Percentiles rank a stretch among this genome's conserved stretches.
Evolutionary conservation across 2,888 invertebrate species (phyloP).

Genomic region (Nudaria mundana): DNA sequence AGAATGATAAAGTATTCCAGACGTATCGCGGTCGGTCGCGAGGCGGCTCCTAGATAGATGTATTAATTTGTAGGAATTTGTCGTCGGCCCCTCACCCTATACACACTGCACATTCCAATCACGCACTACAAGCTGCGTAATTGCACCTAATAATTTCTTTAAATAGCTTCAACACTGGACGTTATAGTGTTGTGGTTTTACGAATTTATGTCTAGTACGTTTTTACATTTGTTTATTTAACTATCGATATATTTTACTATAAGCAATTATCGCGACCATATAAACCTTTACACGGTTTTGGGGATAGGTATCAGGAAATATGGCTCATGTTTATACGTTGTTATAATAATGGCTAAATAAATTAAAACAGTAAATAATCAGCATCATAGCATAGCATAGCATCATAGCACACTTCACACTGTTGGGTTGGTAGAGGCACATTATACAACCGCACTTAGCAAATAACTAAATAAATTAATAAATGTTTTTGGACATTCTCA

Average conservation of each 20-base stretch:
- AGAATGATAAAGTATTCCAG: conserved; percentile 70
- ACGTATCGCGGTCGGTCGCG: conserved; percentile 67
- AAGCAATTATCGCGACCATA: too few relatives aligned
- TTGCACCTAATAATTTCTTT: conserved; percentile 80
- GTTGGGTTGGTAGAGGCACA: too few relatives aligned
- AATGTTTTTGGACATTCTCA: too few relatives aligned
- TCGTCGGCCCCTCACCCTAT: conserved; percentile 68
- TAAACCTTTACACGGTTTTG: too few relatives aligned
- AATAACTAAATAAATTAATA: too few relatives aligned
- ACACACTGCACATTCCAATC: conserved; percentile 70
- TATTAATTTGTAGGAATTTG: conserved; percentile 82
- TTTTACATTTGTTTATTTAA: neutral
- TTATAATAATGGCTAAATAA: too few relatives aligned
- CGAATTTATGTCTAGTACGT: neutral
- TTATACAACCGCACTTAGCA: too few relatives aligned
- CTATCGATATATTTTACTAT: neutral
- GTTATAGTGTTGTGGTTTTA: conserved; percentile 12
- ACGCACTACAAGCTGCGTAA: conserved; percentile 79
- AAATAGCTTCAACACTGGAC: conserved; percentile 57
- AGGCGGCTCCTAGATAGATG: conserved; percentile 67
- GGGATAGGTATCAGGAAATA: too few relatives aligned
- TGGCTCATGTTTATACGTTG: too few relatives aligned
- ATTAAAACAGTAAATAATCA: too few relatives aligned
- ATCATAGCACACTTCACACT: too few relatives aligned
- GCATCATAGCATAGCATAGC: too few relatives aligned